phyloP scores from a whole-genome alignment of 1,140 invertebrate genomes.

The Adoxophyes honmai region DNA sequence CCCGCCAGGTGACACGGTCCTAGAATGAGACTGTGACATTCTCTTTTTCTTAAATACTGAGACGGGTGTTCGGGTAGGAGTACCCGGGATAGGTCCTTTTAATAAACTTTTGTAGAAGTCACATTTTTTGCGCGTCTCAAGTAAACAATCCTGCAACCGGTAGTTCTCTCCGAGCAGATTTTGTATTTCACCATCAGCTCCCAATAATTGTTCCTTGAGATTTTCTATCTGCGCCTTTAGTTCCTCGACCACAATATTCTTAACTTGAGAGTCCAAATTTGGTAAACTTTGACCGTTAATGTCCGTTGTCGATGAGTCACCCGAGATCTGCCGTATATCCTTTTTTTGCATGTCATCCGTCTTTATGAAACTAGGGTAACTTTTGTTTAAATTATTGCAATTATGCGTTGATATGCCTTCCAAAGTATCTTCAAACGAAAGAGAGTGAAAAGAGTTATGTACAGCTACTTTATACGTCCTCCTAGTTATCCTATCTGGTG shows the following conservation, averaged over 20 bases:
- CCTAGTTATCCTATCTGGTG: too few species aligned
- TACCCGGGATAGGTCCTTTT: neutral
- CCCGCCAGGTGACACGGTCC: too few species aligned
- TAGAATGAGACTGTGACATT: neutral
- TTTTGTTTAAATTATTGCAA: neutral
- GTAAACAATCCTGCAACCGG: neutral
- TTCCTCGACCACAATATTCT: neutral
- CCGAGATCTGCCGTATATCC: neutral
- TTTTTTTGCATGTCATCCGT: neutral
- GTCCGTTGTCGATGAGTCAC: neutral
- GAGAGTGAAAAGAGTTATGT: too few species aligned
- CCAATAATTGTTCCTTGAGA: too few species aligned
- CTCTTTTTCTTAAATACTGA: too few species aligned
- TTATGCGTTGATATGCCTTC: too few species aligned
- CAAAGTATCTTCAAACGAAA: too few species aligned
- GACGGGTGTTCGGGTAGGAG: neutral
- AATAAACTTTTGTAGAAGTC: neutral
- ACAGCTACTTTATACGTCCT: too few species aligned
- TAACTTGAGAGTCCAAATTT: too few species aligned
- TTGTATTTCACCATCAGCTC: neutral
- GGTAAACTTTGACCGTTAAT: too few species aligned
- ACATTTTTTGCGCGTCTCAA: neutral
- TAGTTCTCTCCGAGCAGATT: neutral
- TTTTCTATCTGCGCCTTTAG: neutral
- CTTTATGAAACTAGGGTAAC: too few species aligned